Percentiles rank a stretch among this genome's conserved stretches.
Evolutionary conservation across 2,797 vertebrate genomes (phyloP).

Genomic region (Aeoliscus strigatus): DNA sequence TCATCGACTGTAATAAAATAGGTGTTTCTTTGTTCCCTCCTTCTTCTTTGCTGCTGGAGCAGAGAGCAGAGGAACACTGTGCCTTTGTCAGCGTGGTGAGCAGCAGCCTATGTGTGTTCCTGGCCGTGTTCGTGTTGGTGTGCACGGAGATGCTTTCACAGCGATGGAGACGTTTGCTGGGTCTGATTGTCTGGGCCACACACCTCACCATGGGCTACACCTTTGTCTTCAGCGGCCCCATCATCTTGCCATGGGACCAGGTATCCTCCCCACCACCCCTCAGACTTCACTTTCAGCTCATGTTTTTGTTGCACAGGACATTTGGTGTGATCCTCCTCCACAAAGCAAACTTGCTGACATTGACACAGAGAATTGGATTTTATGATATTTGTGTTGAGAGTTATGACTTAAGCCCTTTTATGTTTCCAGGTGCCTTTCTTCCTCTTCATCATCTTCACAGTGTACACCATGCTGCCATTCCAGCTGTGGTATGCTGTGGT

Average conservation of each 20-base stretch:
- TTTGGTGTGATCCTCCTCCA: too few relatives aligned
- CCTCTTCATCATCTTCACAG: conserved; percentile 91
- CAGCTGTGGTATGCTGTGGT: conserved; percentile 80
- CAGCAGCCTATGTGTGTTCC: conserved; percentile 78
- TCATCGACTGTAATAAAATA: conserved; percentile 8
- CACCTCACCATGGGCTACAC: conserved; percentile 85
- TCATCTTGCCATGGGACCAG: conserved; percentile 84
- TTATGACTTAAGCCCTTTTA: too few relatives aligned
- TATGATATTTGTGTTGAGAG: too few relatives aligned
- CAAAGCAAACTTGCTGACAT: too few relatives aligned
- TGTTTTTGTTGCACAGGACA: neutral
- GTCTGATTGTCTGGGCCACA: conserved; percentile 83
- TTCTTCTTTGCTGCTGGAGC: conserved; percentile 22
- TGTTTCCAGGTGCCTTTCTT: conserved; percentile 88
- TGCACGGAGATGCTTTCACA: conserved; percentile 82
- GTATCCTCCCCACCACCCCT: conserved; percentile 62
- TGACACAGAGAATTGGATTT: too few relatives aligned
- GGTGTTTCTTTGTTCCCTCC: conserved; percentile 25
- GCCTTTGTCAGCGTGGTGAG: conserved; percentile 80
- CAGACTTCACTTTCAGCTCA: neutral
- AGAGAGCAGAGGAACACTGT: conserved; percentile 65
- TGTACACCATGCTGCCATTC: conserved; percentile 93
- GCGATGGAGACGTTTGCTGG: conserved; percentile 80
- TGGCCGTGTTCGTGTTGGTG: conserved; percentile 80
- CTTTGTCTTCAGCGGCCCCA: conserved; percentile 73